Base-by-base conservation (phyloP, 2,113 vertebrate species). In the Pristiophorus japonicus region DNA sequence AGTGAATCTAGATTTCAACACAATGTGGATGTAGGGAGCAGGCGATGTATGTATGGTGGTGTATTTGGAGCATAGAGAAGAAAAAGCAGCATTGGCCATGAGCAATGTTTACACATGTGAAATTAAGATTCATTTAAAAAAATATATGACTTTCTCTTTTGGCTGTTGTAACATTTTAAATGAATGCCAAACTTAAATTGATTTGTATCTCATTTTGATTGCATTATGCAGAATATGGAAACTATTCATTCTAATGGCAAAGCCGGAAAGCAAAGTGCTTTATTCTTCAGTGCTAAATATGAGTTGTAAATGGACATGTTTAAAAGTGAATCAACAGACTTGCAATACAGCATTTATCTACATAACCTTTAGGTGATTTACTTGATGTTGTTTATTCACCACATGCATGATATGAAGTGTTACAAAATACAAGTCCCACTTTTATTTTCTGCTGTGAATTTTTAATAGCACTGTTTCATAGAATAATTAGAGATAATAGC, bases 391-490 rank as follows among this genome's bases (percentile, higher is more conserved):
- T 67, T 67, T 51, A 45, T 94, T 70, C 66, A 94, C 65, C 66
- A 30, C 27, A 7, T 70, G 65, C 93, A 70, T 67, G 70, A 27
- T 34, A 51, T 30, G 45, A 27, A 94, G 93, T 66, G 62, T 16
- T 70, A 47, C 93, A 67, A 30, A 30, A 73, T 34, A 22, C 62
- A 6, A n/a, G 51, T 65, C 62, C 62, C 62, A 94, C 93, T 94
- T 92, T 70, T 94, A 67, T 51, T 94, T 70, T 94, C 12, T 45
- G 66, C 22, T 94, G 65, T 94, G 93, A 94, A 94, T 94, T 97
- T 97, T 96, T 97, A 97, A 96, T 97, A 96, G 96, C n/a, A 0
- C 95, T 67, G 95, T 96, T 97, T 97, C 97, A 97, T 96, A 96
- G 96, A 92, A 96, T 95, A 96, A 96, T 97, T 97, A 96, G 96